phyloP scores from a whole-genome alignment of 2,113 vertebrate species.

The Antechinus flavipes region DNA sequence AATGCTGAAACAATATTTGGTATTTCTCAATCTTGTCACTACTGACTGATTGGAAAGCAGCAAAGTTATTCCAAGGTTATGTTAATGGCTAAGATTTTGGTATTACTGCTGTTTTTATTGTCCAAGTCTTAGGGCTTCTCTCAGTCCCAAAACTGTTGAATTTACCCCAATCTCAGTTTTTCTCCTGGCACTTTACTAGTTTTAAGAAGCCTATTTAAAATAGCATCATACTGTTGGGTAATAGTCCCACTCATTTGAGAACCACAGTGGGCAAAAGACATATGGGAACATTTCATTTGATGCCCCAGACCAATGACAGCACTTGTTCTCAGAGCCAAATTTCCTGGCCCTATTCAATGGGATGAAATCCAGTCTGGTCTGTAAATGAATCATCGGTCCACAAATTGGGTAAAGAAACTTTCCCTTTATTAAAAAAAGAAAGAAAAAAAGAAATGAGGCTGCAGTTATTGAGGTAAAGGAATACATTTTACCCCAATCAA shows the following conservation, averaged over 20 bases:
- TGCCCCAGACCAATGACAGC: neutral
- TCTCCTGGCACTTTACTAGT: neutral
- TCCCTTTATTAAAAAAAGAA: neutral
- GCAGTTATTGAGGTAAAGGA: neutral
- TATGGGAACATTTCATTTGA: neutral
- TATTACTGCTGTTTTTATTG: neutral
- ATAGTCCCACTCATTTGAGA: neutral
- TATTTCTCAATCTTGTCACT: neutral
- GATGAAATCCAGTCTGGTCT: neutral
- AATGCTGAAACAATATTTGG: neutral
- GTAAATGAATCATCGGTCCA: neutral
- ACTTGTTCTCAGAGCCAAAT: neutral
- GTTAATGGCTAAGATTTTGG: neutral
- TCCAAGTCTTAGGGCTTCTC: neutral
- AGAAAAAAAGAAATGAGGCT: neutral
- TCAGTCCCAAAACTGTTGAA: neutral
- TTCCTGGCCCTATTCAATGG: neutral
- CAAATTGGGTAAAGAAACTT: neutral
- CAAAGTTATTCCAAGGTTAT: neutral
- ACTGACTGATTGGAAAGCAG: neutral
- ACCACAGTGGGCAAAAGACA: neutral
- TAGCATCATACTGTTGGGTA: neutral
- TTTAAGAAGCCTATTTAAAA: neutral
- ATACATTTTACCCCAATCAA: neutral
- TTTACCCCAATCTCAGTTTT: neutral